These are phyloP conservation scores for Drosophila funebris DNA, from an alignment of 1,140 invertebrate species.

Conservation along the genomic window DNA sequence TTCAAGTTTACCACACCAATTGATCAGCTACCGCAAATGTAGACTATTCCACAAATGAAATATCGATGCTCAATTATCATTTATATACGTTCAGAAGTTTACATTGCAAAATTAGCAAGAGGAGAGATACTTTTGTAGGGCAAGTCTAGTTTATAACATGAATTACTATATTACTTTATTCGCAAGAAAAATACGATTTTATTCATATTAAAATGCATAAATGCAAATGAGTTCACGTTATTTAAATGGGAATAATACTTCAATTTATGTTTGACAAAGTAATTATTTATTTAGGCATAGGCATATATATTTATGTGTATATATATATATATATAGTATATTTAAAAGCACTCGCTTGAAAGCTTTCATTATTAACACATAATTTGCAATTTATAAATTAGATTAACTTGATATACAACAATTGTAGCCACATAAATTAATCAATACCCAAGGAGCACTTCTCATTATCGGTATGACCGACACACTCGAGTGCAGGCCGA, in stretches of 20 bases:
- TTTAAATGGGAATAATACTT: neutral
- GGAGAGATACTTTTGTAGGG: slow-evolving; percentile 21
- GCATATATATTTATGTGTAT: slow-evolving; percentile 26
- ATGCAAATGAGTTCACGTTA: slow-evolving; percentile 12
- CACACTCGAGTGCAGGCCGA: slow-evolving; percentile 89
- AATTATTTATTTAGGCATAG: slow-evolving; percentile 24
- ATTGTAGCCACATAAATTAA: slow-evolving; percentile 60
- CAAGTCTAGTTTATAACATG: slow-evolving; percentile 26
- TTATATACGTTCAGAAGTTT: slow-evolving; percentile 22
- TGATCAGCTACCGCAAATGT: slow-evolving; percentile 96
- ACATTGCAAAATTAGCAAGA: slow-evolving; percentile 10
- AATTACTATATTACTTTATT: slow-evolving; percentile 49
- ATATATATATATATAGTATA: slow-evolving; percentile 27
- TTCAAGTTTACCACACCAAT: slow-evolving; percentile 98
- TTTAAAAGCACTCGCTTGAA: slow-evolving; percentile 47
- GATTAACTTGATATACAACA: slow-evolving; percentile 38
- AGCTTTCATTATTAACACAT: slow-evolving; percentile 35
- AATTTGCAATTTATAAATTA: slow-evolving; percentile 40
- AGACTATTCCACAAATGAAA: slow-evolving; percentile 14
- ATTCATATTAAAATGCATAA: slow-evolving; percentile 38
- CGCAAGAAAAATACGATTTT: slow-evolving; percentile 62
- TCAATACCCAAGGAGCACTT: slow-evolving; percentile 83
- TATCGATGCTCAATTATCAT: slow-evolving; percentile 55
- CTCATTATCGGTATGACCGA: slow-evolving; percentile 84
- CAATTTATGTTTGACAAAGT: slow-evolving; percentile 8